Percentiles rank a stretch among this genome's conserved stretches.
phyloP scores from a whole-genome alignment of 2,113 vertebrate species.

The Mionectes macconnelli region DNA sequence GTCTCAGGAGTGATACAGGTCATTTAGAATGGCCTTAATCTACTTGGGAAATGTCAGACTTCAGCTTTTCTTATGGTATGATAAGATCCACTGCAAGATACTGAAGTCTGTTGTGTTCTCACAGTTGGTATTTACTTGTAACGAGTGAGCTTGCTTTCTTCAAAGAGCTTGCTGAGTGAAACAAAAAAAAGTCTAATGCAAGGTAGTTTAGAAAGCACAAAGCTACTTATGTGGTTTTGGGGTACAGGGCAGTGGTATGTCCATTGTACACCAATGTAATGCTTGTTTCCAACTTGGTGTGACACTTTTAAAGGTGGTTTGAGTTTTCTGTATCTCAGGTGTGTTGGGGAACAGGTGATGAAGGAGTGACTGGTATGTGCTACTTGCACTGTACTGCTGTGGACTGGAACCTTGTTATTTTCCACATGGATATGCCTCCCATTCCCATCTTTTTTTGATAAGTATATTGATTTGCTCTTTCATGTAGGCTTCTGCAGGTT shows the following conservation, averaged over 20 bases:
- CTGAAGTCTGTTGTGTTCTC: not conserved
- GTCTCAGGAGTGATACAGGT: not conserved
- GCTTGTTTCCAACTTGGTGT: not conserved
- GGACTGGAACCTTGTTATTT: not conserved
- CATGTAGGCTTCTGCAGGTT: constrained; percentile 80
- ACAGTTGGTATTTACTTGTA: not conserved
- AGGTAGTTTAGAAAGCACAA: not conserved
- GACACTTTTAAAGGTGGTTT: not conserved
- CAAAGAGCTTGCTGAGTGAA: not conserved
- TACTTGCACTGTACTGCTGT: not conserved
- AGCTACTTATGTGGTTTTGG: not conserved
- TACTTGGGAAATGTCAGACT: not conserved
- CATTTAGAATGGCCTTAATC: not conserved
- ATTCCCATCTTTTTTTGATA: not conserved
- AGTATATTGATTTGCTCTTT: not conserved
- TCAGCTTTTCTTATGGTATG: not conserved
- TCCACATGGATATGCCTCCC: not conserved
- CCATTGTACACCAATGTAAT: not conserved
- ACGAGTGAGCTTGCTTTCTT: not conserved
- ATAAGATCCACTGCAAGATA: not conserved
- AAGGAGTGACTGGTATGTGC: not conserved
- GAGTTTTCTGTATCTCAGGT: not conserved
- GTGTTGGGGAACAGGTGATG: not conserved
- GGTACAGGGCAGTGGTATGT: not conserved
- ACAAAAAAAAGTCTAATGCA: not conserved